Conservation (phyloP, 2,888 invertebrate genomes). For the Rhingia campestris region DNA sequence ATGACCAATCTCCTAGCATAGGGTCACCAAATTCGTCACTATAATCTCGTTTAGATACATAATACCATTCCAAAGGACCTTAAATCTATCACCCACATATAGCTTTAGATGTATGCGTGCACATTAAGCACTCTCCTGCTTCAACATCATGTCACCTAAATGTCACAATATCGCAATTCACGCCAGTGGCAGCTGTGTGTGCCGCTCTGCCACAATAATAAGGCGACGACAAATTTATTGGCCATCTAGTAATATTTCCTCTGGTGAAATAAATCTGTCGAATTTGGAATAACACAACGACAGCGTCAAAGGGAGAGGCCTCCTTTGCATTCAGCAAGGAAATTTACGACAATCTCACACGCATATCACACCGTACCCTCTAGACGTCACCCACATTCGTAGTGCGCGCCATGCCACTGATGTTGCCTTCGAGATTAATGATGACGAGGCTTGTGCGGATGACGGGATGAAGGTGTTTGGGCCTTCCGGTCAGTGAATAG, state of each 20-base stretch:
- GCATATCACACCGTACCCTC: slow-evolving; percentile 20
- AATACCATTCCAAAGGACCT: no score
- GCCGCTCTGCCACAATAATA: slow-evolving; percentile 46
- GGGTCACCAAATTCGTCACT: no score
- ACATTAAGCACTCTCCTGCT: neutral
- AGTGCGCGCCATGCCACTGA: neutral
- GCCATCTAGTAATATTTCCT: slow-evolving; percentile 67
- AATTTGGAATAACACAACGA: slow-evolving; percentile 51
- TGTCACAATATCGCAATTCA: slow-evolving; percentile 37
- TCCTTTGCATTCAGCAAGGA: slow-evolving; percentile 20
- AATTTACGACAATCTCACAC: slow-evolving; percentile 64
- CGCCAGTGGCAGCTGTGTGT: slow-evolving; percentile 7
- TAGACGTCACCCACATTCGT: neutral
- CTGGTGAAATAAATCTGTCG: slow-evolving; percentile 65
- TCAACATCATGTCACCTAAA: neutral
- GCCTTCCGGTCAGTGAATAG: slow-evolving; percentile 5
- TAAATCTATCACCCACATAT: no score
- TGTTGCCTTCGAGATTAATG: slow-evolving; percentile 50
- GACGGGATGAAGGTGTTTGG: neutral
- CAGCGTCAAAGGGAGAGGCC: neutral
- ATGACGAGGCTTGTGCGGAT: slow-evolving; percentile 33
- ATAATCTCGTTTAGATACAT: no score
- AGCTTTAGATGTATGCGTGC: no score
- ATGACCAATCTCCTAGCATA: no score
- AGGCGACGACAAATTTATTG: slow-evolving; percentile 71